Evolutionary conservation across 2,797 vertebrate genomes (phyloP), one percentile per base, ranked within the genome.

Genomic region (Ateles fusciceps): DNA sequence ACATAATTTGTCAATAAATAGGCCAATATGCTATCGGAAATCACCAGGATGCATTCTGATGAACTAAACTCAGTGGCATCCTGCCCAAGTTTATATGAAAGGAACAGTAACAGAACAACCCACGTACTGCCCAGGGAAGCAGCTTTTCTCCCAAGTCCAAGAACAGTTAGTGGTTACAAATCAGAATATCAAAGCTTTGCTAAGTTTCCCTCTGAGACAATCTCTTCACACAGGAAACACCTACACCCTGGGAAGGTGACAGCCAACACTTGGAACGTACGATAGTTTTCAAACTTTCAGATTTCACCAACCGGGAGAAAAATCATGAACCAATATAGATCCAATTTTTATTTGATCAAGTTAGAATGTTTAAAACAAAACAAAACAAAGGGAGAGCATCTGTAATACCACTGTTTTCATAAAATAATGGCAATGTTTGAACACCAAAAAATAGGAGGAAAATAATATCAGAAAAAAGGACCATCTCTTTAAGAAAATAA

Each of bases 221-320:
- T 83, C 36, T 94, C 72, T 94, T 97, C 59, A 90, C 76, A 61
- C 33, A 95, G 80, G 72, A 96, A 96, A 93, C 19, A 44, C 61
- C 84, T 72, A 94, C 17, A 1, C 28, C n/a, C 2, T 15, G 55
- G n/a, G n/a, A 94, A 96, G 28, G 48, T 59, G 5, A 44, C 0
- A 86, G 86, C 36, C 33, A 52, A 75, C 44, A 50, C 19, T 72
- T 36, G 55, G 26, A 92, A 79, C 1, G 33, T 13, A 92, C 17
- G 39, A 48, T 57, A 57, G 84, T 59, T 86, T 86, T 75, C 48
- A 90, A 42, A 95, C 57, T 74, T 78, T 9, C 55, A 36, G 61
- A 80, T 89, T 95, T 97, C 57, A 89, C 39, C 57, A 85, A 64
- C 26, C 9, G 94, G 91, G n/a, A 87, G 86, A 91, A 85, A 57